Evolutionary conservation across 1,140 invertebrate species (phyloP), one percentile per base, ranked within the genome.

Genomic region (Phymastichus coffea): DNA sequence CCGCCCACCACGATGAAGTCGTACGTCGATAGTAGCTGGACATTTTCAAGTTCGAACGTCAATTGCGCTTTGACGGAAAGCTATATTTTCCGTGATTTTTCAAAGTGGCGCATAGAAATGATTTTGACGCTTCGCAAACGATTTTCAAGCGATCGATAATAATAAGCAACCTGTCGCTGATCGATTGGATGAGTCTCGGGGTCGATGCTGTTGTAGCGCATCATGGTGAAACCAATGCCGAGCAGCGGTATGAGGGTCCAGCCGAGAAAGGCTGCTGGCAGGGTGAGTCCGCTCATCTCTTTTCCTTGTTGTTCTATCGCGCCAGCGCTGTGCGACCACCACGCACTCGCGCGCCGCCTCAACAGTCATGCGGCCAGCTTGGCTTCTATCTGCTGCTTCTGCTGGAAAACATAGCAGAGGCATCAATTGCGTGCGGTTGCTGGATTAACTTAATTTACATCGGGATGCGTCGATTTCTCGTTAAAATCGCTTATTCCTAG

Each of bases 1-100:
- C 89, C 94, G n/a, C 95, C 95, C 33, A 97, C 85, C 66, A 93
- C 85, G 67, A 92, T 85, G 66, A 92, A 93, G 72, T 92, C 90
- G 79, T 93, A 93, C 69, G 87, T 86, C 52, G 83, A 82, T 64
- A 85, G 71, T 57, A 91, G 71, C 90, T 91, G 81, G 74, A 81
- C n/a, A n/a, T n/a, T n/a, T n/a, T n/a, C n/a, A n/a, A n/a, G n/a
- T n/a, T n/a, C n/a, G 66, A 46, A 46, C 44, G n/a, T 38, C n/a
- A 38, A 38, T 17, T 38, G 6, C 19, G n/a, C n/a, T 15, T 38
- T 15, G 37, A 15, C 8, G 8, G n/a, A 38, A n/a, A n/a, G n/a
- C 26, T 10, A 14, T 6, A 22, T 41, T 41, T 25, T 28, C 15
- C 2, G 20, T 19, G 15, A 23, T 22, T 40, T 7, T 38, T 23